These are phyloP conservation scores for Cherax destructor DNA, from an alignment of 1,140 invertebrate species.

Conservation along the genomic window DNA sequence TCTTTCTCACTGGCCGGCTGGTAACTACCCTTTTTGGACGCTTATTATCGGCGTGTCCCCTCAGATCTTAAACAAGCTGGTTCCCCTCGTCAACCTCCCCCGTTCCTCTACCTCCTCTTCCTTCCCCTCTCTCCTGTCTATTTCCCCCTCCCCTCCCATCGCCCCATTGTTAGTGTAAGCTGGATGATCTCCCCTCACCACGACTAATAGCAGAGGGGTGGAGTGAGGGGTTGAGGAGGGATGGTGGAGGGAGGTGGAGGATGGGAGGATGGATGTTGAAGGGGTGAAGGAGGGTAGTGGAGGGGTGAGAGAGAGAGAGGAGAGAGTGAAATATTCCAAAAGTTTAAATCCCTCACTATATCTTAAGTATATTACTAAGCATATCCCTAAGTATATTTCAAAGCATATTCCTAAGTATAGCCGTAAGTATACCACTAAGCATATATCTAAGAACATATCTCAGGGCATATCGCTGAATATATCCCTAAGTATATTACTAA, in stretches of 20 bases:
- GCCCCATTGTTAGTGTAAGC: constrained; percentile 19
- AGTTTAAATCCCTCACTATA: too few relatives aligned
- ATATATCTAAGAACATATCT: too few relatives aligned
- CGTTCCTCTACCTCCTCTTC: background rate
- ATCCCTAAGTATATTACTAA: too few relatives aligned
- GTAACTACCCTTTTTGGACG: background rate
- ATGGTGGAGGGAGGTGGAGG: too few relatives aligned
- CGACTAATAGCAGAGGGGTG: background rate
- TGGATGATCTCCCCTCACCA: constrained; percentile 10
- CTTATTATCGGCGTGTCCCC: background rate
- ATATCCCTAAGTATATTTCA: too few relatives aligned
- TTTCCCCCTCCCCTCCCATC: background rate
- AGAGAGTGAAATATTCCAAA: too few relatives aligned
- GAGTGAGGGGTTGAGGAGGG: background rate
- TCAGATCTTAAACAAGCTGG: too few relatives aligned
- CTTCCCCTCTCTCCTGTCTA: background rate
- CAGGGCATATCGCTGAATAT: too few relatives aligned
- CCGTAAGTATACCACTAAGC: too few relatives aligned
- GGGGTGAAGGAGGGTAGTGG: too few relatives aligned
- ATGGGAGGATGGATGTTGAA: background rate
- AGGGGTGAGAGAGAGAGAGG: background rate
- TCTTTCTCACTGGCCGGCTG: background rate
- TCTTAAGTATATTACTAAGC: too few relatives aligned
- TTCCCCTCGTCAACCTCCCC: background rate
- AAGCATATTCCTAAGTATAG: too few relatives aligned